phyloP scores from a whole-genome alignment of 2,888 invertebrate species.

The Adineta ricciae region DNA sequence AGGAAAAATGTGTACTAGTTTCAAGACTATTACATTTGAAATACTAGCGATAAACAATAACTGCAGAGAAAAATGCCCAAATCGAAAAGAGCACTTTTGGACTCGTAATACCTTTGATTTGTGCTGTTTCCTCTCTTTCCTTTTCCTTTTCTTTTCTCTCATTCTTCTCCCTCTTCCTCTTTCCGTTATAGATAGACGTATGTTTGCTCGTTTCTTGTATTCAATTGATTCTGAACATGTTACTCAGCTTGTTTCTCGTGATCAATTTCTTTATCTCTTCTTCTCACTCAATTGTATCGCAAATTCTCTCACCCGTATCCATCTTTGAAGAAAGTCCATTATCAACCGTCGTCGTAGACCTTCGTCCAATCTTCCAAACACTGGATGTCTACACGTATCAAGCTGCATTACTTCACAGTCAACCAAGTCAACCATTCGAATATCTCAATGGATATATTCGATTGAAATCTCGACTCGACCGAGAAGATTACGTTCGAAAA shows the following conservation, averaged over 20 bases:
- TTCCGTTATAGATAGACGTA: background rate
- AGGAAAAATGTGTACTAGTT: background rate
- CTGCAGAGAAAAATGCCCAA: background rate
- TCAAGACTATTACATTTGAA: background rate
- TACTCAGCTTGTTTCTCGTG: background rate
- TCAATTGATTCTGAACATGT: background rate
- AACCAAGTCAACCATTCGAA: constrained; percentile 20
- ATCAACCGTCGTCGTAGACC: background rate
- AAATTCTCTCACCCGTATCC: constrained; percentile 3
- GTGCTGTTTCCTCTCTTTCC: background rate
- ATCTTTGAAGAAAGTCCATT: constrained; percentile 16
- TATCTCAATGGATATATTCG: background rate
- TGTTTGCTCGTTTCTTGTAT: background rate
- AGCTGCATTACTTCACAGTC: background rate
- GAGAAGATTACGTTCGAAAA: constrained; percentile 4
- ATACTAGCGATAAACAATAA: background rate
- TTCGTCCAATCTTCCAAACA: background rate
- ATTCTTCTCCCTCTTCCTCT: background rate
- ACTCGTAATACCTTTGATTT: no score
- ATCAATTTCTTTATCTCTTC: background rate
- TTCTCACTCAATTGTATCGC: background rate
- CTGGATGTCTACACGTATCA: background rate
- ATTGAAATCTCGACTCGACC: constrained; percentile 17
- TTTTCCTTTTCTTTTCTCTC: background rate
- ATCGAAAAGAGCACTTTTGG: background rate